A percentile compares a stretch with the other conserved stretches of the same genome.
Conservation (phyloP, 2,113 vertebrate genomes). For the Trichechus manatus region DNA sequence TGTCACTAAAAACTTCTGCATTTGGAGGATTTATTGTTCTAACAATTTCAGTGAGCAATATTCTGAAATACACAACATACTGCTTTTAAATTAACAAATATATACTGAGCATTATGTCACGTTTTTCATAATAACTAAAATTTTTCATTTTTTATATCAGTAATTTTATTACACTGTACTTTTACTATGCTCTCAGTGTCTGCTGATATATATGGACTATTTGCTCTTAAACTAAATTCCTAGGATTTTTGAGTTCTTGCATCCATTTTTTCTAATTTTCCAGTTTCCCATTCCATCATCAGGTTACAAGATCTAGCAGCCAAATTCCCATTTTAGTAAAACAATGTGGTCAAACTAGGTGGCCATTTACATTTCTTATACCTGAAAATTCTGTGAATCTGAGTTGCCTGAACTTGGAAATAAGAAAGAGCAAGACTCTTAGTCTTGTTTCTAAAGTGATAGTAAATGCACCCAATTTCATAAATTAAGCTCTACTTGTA, state of each 20-base stretch:
- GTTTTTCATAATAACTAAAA: background rate
- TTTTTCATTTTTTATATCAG: background rate
- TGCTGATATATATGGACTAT: background rate
- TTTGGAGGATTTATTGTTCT: background rate
- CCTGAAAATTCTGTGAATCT: background rate
- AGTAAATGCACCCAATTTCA: background rate
- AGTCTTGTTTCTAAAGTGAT: background rate
- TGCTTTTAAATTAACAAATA: background rate
- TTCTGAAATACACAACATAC: background rate
- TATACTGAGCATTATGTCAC: background rate
- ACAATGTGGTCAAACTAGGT: background rate
- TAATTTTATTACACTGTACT: no score
- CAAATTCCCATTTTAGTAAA: background rate
- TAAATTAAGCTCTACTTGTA: background rate
- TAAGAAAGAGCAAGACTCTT: background rate
- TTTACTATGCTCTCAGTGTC: background rate
- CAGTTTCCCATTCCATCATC: background rate
- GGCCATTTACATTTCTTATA: background rate
- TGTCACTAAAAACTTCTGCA: background rate
- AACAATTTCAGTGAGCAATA: background rate
- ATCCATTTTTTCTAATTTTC: background rate
- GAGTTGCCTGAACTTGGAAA: background rate
- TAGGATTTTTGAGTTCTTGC: background rate
- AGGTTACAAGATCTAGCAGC: background rate
- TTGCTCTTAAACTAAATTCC: background rate